phyloP scores from a whole-genome alignment of 2,888 invertebrate species.

The Scaptomyza cyrtandrae region DNA sequence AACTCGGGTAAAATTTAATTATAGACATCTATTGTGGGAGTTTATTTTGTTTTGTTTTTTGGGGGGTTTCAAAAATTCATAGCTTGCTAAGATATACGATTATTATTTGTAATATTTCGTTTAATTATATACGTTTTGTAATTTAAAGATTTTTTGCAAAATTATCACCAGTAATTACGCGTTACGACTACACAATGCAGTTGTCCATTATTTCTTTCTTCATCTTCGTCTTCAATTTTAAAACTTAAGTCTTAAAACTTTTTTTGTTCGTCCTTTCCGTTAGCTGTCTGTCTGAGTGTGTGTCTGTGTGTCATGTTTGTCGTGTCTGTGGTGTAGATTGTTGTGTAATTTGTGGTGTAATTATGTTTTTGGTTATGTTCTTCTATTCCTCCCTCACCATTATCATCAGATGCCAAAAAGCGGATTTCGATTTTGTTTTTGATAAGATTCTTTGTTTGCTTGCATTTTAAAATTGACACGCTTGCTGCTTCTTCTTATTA shows the following conservation, averaged over 20 bases:
- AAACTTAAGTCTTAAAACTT: slow-evolving; percentile 43
- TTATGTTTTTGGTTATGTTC: slow-evolving; percentile 66
- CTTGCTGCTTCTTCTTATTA: slow-evolving; percentile 61
- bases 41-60: neutral
- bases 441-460: slow-evolving; percentile 8
- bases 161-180: slow-evolving; percentile 84
- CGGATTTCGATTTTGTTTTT: slow-evolving; percentile 37
- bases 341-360: slow-evolving; percentile 79
- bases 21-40: slow-evolving; percentile 75
- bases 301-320: slow-evolving; percentile 46
- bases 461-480: slow-evolving; percentile 70
- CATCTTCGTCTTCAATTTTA: too few relatives aligned
- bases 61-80: slow-evolving; percentile 47
- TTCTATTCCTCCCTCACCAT: neutral
- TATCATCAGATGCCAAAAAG: slow-evolving; percentile 46
- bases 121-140: slow-evolving; percentile 38
- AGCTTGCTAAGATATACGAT: slow-evolving; percentile 61
- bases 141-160: slow-evolving; percentile 70
- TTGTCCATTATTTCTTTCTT: slow-evolving; percentile 59
- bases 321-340: slow-evolving; percentile 45
- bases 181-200: slow-evolving; percentile 81
- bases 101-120: slow-evolving; percentile 34
- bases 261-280: slow-evolving; percentile 15
- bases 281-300: slow-evolving; percentile 5
- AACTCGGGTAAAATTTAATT: slow-evolving; percentile 38